Conservation (phyloP, 2,888 invertebrate species). For the Deilephila elpenor region DNA sequence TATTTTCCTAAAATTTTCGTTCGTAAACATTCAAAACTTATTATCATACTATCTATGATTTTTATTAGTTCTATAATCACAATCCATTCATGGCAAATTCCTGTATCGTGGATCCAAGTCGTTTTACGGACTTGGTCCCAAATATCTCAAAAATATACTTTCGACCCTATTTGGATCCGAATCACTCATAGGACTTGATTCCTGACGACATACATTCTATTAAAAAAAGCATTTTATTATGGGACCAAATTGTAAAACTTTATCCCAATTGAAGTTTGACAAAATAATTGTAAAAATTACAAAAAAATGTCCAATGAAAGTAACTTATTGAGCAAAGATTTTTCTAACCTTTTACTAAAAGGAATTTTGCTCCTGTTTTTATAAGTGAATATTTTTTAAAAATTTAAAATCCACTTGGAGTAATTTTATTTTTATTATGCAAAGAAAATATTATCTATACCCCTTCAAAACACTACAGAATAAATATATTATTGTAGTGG, state of each 20-base stretch:
- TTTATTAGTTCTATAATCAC: background rate
- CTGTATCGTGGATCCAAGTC: background rate
- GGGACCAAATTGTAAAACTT: too few species aligned
- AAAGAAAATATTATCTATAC: background rate
- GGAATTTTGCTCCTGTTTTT: constrained; percentile 2
- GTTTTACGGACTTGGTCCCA: background rate
- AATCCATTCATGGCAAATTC: background rate
- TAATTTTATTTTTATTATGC: too few species aligned
- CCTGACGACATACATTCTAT: background rate
- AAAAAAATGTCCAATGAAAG: background rate
- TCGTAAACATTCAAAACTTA: background rate
- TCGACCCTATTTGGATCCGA: background rate
- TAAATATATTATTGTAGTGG: background rate
- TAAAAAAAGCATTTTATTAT: too few species aligned
- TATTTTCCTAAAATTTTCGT: background rate
- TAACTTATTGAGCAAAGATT: background rate
- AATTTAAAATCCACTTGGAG: too few species aligned
- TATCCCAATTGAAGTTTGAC: background rate
- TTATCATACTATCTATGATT: background rate
- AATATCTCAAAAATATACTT: background rate
- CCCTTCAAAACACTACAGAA: background rate
- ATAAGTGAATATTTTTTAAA: background rate
- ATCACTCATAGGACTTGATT: background rate
- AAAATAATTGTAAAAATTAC: background rate
- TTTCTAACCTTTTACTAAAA: constrained; percentile 9